Conservation (phyloP, 2,113 vertebrate genomes). For the Catharus minimus region DNA sequence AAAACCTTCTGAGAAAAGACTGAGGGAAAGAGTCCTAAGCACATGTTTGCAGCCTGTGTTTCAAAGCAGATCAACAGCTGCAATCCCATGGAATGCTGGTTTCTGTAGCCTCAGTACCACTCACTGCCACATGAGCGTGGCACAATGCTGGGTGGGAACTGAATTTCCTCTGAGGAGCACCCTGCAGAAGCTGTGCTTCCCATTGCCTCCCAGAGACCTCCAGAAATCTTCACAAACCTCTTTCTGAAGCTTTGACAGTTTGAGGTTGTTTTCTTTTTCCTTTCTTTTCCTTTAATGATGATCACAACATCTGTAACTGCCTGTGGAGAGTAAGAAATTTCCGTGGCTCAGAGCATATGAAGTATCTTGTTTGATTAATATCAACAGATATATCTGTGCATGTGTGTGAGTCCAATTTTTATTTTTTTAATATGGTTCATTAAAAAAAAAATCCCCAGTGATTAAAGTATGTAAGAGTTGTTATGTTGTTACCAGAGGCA, state of each 20-base stretch:
- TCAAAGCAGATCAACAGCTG: not conserved
- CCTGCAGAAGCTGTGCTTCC: accelerated
- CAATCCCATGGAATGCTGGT: not conserved
- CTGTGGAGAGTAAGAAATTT: conserved; percentile 23
- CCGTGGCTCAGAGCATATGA: not conserved
- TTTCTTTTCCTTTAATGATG: not conserved
- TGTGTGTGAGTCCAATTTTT: not conserved
- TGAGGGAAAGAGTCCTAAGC: not conserved
- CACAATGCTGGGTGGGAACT: accelerated
- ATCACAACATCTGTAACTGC: not conserved
- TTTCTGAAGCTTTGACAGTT: not conserved
- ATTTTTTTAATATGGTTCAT: not conserved
- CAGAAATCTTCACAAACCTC: not conserved
- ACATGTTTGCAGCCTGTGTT: not conserved
- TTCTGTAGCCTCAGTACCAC: accelerated
- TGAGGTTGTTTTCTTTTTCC: not conserved
- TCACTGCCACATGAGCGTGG: accelerated
- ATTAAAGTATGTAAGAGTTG: not conserved
- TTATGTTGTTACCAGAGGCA: not conserved
- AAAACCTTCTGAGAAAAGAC: not conserved
- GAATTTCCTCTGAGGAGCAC: not conserved
- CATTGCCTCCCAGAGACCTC: not conserved
- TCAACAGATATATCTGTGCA: not conserved
- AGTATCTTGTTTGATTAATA: conserved; percentile 36
- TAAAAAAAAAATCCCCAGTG: not conserved